These are phyloP conservation scores for Drosophila prolongata DNA, from an alignment of 2,888 invertebrate genomes.

Conservation along the genomic window DNA sequence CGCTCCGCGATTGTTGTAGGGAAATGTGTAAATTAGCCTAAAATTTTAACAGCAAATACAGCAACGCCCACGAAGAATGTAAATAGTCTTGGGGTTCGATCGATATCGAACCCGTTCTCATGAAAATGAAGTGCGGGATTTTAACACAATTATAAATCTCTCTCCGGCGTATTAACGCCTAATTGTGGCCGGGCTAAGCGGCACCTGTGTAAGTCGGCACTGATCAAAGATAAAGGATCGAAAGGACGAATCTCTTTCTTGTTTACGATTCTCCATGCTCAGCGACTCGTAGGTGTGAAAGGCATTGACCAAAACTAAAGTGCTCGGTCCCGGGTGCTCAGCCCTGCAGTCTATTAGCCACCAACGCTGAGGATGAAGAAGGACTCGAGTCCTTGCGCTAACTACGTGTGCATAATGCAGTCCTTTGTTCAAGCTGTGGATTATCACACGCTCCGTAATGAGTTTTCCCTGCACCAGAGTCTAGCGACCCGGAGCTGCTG, in stretches of 20 bases:
- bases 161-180: slow-evolving; percentile 75
- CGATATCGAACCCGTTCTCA: slow-evolving; percentile 53
- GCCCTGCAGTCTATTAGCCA: slow-evolving; percentile 67
- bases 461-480: slow-evolving; percentile 39
- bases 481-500: slow-evolving; percentile 54
- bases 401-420: slow-evolving; percentile 80
- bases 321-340: slow-evolving; percentile 27
- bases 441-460: slow-evolving; percentile 78
- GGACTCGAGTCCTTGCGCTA: slow-evolving; percentile 59
- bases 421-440: slow-evolving; percentile 65
- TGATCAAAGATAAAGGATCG: slow-evolving; percentile 65
- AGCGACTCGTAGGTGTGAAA: slow-evolving; percentile 67
- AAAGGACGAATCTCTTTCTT: slow-evolving; percentile 48
- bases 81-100: slow-evolving; percentile 13
- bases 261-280: slow-evolving; percentile 80
- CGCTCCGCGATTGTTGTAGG: slow-evolving; percentile 40
- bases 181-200: slow-evolving; percentile 67
- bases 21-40: slow-evolving; percentile 75
- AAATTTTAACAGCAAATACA: slow-evolving; percentile 68
- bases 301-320: slow-evolving; percentile 75
- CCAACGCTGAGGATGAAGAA: slow-evolving; percentile 58
- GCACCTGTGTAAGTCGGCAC: slow-evolving; percentile 69
- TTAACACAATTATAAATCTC: slow-evolving; percentile 80
- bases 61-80: slow-evolving; percentile 53
- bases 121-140: slow-evolving; percentile 62